Percentiles rank a stretch among this genome's conserved stretches.
Conservation (phyloP, 2,888 invertebrate species). For the Marronus borbonicus region DNA sequence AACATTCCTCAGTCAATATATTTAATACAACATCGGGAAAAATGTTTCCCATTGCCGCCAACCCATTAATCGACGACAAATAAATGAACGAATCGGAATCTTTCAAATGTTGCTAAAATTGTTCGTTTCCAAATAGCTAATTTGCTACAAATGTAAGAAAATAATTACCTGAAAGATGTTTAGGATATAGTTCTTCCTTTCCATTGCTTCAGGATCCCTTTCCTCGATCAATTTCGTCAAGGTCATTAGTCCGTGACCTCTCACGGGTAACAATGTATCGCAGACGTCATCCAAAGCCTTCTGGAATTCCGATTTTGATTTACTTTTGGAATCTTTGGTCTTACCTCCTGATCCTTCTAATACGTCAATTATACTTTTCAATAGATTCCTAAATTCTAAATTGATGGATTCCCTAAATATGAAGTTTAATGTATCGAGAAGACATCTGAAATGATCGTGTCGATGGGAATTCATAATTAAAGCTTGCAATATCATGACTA, state of each 20-base stretch:
- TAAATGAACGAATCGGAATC: conserved; percentile 89
- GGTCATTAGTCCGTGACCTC: conserved; percentile 85
- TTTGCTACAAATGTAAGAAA: background rate
- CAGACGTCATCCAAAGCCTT: conserved; percentile 79
- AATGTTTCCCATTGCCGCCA: conserved; percentile 78
- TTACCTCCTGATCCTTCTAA: conserved; percentile 14
- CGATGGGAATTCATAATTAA: conserved; percentile 57
- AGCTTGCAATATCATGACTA: conserved; percentile 63
- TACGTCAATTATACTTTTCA: conserved; percentile 52
- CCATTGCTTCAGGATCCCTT: conserved; percentile 76
- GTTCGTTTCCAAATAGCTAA: conserved; percentile 27
- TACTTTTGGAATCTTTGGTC: conserved; percentile 57
- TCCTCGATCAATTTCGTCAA: conserved; percentile 81
- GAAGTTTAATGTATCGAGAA: conserved; percentile 62
- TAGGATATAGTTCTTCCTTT: conserved; percentile 78
- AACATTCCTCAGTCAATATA: conserved; percentile 79
- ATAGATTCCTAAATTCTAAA: conserved; percentile 62
- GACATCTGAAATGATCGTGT: conserved; percentile 63
- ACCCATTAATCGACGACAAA: conserved; percentile 82
- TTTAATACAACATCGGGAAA: conserved; percentile 81
- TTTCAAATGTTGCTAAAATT: conserved; percentile 79
- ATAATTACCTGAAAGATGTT: conserved; percentile 80
- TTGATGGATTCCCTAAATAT: conserved; percentile 60
- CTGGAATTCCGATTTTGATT: conserved; percentile 71
- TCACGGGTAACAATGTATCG: conserved; percentile 83